These are phyloP conservation scores for Spheniscus humboldti DNA, from an alignment of 2,797 vertebrate species.

Conservation along the genomic window DNA sequence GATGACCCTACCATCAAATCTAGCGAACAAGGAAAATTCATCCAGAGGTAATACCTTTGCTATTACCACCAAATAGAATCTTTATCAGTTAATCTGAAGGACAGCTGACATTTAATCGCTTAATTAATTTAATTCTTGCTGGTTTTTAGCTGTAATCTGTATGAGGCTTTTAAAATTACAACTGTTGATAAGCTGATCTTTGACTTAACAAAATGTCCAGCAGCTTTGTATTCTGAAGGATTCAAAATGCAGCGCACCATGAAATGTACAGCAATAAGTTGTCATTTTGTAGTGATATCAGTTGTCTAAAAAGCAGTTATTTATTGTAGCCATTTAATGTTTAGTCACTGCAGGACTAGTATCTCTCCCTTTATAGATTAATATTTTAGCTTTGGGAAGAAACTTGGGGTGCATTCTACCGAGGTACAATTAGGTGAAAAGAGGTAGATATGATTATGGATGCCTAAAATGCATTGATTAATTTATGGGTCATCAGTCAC, in stretches of 20 bases:
- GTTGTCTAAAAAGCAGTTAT: background rate
- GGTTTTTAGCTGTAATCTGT: background rate
- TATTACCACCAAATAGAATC: background rate
- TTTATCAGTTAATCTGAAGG: background rate
- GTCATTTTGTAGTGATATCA: background rate
- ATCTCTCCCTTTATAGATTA: background rate
- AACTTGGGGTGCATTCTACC: background rate
- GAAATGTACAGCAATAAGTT: background rate
- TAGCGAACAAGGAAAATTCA: background rate
- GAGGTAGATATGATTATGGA: background rate
- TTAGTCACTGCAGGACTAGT: background rate
- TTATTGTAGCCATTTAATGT: background rate
- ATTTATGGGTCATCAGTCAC: background rate
- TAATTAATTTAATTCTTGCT: background rate
- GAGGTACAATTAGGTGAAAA: background rate
- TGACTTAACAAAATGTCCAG: background rate
- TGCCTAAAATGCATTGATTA: background rate
- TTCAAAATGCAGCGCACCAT: background rate
- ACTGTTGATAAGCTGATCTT: background rate
- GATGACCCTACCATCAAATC: background rate
- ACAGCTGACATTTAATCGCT: background rate
- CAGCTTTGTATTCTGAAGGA: background rate
- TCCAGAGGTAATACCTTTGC: background rate
- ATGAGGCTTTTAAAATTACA: background rate
- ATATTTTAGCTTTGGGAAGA: background rate